These are phyloP conservation scores for Vulpes ferrilata DNA, from an alignment of 2,113 vertebrate genomes.

Conservation along the genomic window DNA sequence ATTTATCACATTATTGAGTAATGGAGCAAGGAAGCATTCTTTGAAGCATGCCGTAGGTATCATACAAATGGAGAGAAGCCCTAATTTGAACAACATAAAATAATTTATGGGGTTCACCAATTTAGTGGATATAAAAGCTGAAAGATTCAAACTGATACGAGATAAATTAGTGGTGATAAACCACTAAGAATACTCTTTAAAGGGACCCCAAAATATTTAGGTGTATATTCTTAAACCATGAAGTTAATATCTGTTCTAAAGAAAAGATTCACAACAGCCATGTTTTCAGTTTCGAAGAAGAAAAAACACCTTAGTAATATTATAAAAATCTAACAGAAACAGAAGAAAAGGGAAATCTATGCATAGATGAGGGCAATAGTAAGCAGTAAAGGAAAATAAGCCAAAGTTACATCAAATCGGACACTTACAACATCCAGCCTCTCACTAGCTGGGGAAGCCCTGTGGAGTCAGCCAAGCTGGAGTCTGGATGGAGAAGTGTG, in stretches of 20 bases:
- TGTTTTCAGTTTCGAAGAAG: background rate
- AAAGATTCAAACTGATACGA: background rate
- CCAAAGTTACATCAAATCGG: background rate
- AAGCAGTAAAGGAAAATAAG: background rate
- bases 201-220: background rate
- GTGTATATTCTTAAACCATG: background rate
- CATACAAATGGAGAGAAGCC: background rate
- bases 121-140: background rate
- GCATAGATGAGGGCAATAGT: background rate
- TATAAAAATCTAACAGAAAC: background rate
- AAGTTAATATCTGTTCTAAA: background rate
- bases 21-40: background rate
- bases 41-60: background rate
- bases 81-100: background rate
- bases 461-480: background rate
- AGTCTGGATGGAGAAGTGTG: background rate
- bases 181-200: background rate
- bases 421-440: background rate
- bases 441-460: background rate
- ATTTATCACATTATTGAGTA: background rate
- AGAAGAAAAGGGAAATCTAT: background rate
- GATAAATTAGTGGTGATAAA: background rate
- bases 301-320: background rate
- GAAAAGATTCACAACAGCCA: background rate
- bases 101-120: background rate